Evolutionary conservation across 2,888 invertebrate genomes (phyloP).

Genomic region (Drosophila niveifrons): DNA sequence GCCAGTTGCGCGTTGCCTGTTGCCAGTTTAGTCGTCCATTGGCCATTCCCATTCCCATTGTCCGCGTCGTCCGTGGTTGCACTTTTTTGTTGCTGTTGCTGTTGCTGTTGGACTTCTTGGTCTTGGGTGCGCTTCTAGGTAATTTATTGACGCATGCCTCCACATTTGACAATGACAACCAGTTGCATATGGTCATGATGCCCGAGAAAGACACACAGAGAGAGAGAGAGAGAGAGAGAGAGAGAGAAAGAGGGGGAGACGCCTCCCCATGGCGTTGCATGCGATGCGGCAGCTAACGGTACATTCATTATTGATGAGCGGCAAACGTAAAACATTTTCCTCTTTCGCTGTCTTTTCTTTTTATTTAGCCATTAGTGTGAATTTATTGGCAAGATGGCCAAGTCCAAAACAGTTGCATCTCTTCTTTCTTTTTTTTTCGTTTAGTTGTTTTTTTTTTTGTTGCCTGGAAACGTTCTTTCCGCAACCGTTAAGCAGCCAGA

Average conservation of each 20-base stretch:
- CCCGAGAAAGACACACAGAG: too few relatives aligned
- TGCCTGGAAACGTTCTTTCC: conserved; percentile 53
- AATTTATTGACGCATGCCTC: conserved; percentile 77
- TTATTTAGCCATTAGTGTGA: conserved; percentile 63
- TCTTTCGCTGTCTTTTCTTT: conserved; percentile 23
- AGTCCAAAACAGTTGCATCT: conserved; percentile 24
- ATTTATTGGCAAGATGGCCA: conserved; percentile 66
- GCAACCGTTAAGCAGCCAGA: conserved; percentile 46
- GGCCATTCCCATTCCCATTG: conserved; percentile 18
- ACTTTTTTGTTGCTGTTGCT: conserved; percentile 10
- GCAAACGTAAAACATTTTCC: conserved; percentile 45
- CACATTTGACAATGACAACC: conserved; percentile 76
- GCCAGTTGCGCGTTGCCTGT: conserved; percentile 28
- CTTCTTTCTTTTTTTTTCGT: background rate
- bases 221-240: background rate
- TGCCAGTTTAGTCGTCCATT: conserved; percentile 12
- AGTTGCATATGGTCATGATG: conserved; percentile 67
- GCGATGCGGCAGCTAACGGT: conserved; percentile 61
- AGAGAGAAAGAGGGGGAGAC: conserved; percentile 2
- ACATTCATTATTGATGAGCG: conserved; percentile 73
- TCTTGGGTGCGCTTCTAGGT: conserved; percentile 69
- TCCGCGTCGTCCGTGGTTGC: conserved; percentile 31
- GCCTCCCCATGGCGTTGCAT: conserved; percentile 40
- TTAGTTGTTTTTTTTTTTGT: conserved; percentile 10
- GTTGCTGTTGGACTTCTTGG: conserved; percentile 39